Base-by-base conservation (phyloP, 2,888 invertebrate genomes). In the Lysandra bellargus region DNA sequence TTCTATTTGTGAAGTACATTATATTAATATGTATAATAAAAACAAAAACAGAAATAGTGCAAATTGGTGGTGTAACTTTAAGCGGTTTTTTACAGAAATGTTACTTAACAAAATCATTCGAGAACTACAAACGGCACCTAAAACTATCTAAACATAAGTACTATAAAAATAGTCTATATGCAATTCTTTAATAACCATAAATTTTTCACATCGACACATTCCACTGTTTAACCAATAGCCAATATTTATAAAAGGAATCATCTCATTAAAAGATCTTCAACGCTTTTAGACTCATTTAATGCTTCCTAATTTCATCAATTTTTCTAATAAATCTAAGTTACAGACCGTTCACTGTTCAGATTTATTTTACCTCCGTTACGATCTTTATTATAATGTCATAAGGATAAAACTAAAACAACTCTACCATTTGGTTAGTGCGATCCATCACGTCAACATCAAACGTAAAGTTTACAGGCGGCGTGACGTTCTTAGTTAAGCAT, bases 401-500 rank as follows among this genome's bases (percentile, higher is more conserved):
- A 57, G 57, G 57, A 57, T 17, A 57, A 57, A 57, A 57, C 57
- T 57, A 57, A 57, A 57, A 57, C 53, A 1, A 3, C 57, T 57
- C 17, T 57, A 57, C 57, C 57, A 17, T 57, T 57, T 57, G 17
- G 57, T 57, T 17, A 17, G 17, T 57, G 57, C 57, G 72, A 78
- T 49, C 49, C 57, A 53, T 53, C 53, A 73, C 23, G 40, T 23
- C 57, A 40, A 57, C 73, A 74, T 53, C 78, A 79, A 79, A 73
- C 53, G 60, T 37, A 72, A 78, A 73, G 40, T 57, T 40, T 37
- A 73, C 72, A 73, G 81, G 79, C 79, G 79, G 87, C 89, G 87
- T 90, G 89, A 88, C 87, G 85, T 83, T 87, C 88, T 85, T 86
- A 83, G 84, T 84, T 85, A 86, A 82, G 83, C 84, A 82, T 84